Evolutionary conservation across 1,140 invertebrate genomes (phyloP), one percentile per base, ranked within the genome.

Genomic region (Drosophila novamexicana): DNA sequence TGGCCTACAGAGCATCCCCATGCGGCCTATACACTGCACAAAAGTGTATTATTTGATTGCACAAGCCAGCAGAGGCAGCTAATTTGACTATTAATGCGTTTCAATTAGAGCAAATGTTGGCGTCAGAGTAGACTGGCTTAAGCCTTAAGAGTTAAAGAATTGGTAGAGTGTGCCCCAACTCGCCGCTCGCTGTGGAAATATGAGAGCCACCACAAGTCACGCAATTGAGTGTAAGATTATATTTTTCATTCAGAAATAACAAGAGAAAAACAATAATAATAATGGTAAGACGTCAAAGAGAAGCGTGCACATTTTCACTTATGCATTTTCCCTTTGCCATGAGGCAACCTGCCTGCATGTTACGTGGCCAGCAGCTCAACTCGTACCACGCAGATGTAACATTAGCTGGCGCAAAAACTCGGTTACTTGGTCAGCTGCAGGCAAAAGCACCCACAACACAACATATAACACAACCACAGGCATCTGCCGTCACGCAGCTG

Each of bases 211-310:
- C 75, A 32, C 76, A 64, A 79, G 69, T 89, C 83, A 88, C 83
- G 83, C 83, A 88, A 88, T 84, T 89, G 77, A 84, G 81, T 88
- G 66, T 88, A 80, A 88, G 80, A 84, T 89, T 86, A 82, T 76
- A 66, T 79, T 88, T 71, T 85, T 66, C 82, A 75, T 88, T 89
- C 80, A 89, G 83, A 71, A 81, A 81, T 54, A 64, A 69, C 64
- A 50, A 47, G 14, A 49, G 34, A 18, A 18, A 10, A 47, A 47
- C 9, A 9, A 10, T 47, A 22, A 18, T 47, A 6, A 47, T 18
- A 18, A 47, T 39, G 10, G 57, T 61, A 84, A 83, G 65, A 66
- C 66, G 61, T 62, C 68, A 59, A 36, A 56, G 83, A 79, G 78
- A 86, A 88, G 84, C 83, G 79, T 88, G 83, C 81, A 81, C 83